Evolutionary conservation across 2,113 vertebrate species (phyloP).

Genomic region (Garra rufa): DNA sequence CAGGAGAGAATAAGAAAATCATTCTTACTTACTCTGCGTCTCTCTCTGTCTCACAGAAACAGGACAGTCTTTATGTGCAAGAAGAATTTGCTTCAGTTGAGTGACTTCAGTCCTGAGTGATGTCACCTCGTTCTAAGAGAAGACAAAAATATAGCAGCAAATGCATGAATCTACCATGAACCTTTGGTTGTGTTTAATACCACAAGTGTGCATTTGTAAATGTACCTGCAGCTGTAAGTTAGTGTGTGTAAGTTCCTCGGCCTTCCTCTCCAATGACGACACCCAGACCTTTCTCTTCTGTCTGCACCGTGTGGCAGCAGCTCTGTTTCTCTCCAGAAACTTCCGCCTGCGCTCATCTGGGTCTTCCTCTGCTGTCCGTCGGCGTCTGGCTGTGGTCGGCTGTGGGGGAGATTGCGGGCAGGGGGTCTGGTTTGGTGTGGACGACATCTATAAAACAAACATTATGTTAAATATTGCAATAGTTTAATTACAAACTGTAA

Average conservation of each 20-base stretch:
- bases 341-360: constrained; percentile 94
- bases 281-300: constrained; percentile 99
- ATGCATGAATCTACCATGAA: neutral
- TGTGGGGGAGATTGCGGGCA: constrained; percentile 60
- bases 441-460: constrained; percentile 67
- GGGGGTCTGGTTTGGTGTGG: constrained; percentile 39
- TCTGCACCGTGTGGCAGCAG: constrained; percentile 95
- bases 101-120: constrained; percentile 96
- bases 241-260: constrained; percentile 97
- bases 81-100: constrained; percentile 96
- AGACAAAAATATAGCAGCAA: constrained; percentile 16
- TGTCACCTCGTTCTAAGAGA: constrained; percentile 91
- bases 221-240: constrained; percentile 98
- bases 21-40: constrained; percentile 78
- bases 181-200: neutral
- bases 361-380: constrained; percentile 89
- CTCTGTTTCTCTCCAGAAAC: constrained; percentile 97
- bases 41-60: constrained; percentile 97
- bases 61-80: constrained; percentile 98
- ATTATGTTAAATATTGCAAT: neutral
- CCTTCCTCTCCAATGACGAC: constrained; percentile 98
- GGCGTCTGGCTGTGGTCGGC: constrained; percentile 80
- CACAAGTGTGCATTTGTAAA: neutral
- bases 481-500: constrained; percentile 39
- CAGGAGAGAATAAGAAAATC: neutral